Base-by-base conservation (phyloP, 2,113 vertebrate species). In the Hyperopisus bebe region DNA sequence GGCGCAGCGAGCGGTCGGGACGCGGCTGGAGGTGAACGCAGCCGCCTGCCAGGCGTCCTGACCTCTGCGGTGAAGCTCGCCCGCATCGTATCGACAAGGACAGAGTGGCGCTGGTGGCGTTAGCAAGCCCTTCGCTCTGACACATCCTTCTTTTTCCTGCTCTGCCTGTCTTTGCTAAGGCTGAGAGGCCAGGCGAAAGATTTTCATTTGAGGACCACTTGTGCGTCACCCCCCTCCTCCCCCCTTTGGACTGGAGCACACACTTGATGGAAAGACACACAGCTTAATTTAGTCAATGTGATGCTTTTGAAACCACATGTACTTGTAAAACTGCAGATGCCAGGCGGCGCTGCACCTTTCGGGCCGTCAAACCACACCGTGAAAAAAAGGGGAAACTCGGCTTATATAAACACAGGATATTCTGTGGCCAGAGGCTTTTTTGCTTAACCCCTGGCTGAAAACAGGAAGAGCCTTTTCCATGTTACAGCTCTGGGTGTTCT, bases 381-480 rank as follows among this genome's bases (percentile, higher is more conserved):
- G 55, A 62, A 62, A 80, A 42, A 39, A 80, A 13, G 17, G 35
- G 74, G 74, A 80, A 80, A 42, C 15, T 80, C 74, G 15, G 13
- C 74, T 42, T 42, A 42, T 42, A 80, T 42, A 80, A 80, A 80
- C 74, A 80, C 74, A 80, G 74, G 74, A 80, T 80, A 80, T 80
- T 80, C 74, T 17, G 74, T 42, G 74, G 74, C 74, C 35, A 42
- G 74, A 80, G 74, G 74, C 35, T 80, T 19, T 80, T 42, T 19
- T 80, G 31, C 77, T 44, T 82, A 82, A 44, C 77, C 31, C 77
- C 39, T 24, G 77, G 77, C 42, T 27, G 82, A 84, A 84, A 84
- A 84, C 44, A 84, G 42, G 82, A 84, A 47, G 82, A 84, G 82
- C 44, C 42, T 84, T 84, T 44, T 84, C 82, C 82, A 47, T 84